Evolutionary conservation across 1,140 invertebrate species (phyloP).

Genomic region (Brachionus asplanchnoidis): DNA sequence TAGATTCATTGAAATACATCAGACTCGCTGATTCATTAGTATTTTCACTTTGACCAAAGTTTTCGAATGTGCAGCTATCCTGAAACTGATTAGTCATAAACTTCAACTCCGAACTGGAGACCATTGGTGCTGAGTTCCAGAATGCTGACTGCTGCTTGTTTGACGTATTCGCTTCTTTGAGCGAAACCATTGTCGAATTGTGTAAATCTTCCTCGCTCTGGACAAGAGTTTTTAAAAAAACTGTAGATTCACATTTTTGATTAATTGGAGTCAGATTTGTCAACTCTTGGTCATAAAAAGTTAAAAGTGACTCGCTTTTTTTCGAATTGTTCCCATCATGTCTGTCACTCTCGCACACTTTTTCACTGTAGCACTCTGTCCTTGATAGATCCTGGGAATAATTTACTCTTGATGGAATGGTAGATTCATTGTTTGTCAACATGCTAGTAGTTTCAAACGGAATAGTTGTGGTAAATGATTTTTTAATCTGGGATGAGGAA

Average conservation of each 20-base stretch:
- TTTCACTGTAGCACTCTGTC: not conserved
- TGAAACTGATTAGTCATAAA: not conserved
- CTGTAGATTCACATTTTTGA: not conserved
- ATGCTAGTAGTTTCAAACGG: constrained; percentile 7
- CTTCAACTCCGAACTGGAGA: not conserved
- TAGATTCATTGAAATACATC: constrained; percentile 19
- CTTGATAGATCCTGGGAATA: not conserved
- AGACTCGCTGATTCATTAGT: not conserved
- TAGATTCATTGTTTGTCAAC: not conserved
- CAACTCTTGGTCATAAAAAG: constrained; percentile 7
- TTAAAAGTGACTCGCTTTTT: constrained; percentile 1
- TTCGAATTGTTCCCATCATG: not conserved
- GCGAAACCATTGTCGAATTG: not conserved
- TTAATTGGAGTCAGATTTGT: not conserved
- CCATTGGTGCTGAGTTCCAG: constrained; percentile 7
- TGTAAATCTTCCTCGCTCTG: not conserved
- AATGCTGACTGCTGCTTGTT: not conserved
- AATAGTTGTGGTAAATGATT: not conserved
- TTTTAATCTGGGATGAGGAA: not conserved
- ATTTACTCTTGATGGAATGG: not conserved
- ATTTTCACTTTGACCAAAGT: not conserved
- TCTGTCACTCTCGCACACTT: not conserved
- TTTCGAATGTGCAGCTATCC: not conserved
- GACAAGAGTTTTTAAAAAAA: not conserved
- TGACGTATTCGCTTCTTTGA: not conserved